These are phyloP conservation scores for Cyprinodon brontotheroides DNA, from an alignment of 2,113 vertebrate genomes.

Conservation along the genomic window DNA sequence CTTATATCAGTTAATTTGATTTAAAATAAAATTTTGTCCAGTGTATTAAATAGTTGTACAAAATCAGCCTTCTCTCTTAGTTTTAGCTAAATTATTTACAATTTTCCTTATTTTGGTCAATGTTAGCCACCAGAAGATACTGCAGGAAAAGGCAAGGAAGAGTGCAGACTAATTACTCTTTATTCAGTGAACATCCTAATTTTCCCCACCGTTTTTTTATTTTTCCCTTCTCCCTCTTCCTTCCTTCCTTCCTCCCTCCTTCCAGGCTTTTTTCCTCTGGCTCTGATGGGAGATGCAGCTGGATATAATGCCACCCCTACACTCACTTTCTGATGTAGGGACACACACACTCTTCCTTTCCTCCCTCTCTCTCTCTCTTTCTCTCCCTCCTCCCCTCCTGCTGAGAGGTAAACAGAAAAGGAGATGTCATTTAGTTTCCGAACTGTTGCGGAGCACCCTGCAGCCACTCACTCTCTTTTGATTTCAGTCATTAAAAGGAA, in stretches of 20 bases:
- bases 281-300: constrained; percentile 68
- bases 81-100: too few relatives aligned
- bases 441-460: constrained; percentile 74
- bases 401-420: constrained; percentile 56
- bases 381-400: constrained; percentile 32
- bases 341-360: not conserved
- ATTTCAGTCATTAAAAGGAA: not conserved
- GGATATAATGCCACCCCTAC: constrained; percentile 32
- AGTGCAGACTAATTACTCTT: not conserved
- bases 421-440: constrained; percentile 73
- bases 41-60: not conserved
- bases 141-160: too few relatives aligned
- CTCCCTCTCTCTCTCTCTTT: not conserved
- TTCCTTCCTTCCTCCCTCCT: constrained; percentile 24
- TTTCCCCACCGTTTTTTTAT: constrained; percentile 15
- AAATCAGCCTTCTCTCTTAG: not conserved
- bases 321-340: not conserved
- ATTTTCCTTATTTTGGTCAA: not conserved
- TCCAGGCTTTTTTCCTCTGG: constrained; percentile 45
- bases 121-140: not conserved
- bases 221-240: constrained; percentile 11
- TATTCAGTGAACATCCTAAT: not conserved
- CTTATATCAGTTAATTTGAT: too few relatives aligned
- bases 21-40: not conserved
- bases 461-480: constrained; percentile 27